phyloP scores from a whole-genome alignment of 2,888 invertebrate species.

The Sminthurides aquaticus region DNA sequence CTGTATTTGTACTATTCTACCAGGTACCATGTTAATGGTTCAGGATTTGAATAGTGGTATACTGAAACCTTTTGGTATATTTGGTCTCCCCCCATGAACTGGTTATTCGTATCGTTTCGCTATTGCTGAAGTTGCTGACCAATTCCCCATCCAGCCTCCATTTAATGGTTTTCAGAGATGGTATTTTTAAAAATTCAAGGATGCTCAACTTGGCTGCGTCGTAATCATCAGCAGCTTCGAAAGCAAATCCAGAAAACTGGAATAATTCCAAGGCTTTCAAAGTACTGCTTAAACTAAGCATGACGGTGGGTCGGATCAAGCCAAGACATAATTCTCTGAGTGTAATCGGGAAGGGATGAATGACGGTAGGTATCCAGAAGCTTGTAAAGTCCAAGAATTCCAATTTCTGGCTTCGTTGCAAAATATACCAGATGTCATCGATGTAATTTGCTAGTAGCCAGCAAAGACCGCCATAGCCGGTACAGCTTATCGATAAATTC shows the following conservation, averaged over 20 bases:
- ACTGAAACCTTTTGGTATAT: not conserved
- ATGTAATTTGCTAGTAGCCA: conserved; percentile 9
- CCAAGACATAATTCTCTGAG: conserved; percentile 1
- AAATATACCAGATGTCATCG: conserved; percentile 1
- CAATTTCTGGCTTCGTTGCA: not conserved
- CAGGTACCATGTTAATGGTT: too few relatives aligned
- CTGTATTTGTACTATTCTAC: too few relatives aligned
- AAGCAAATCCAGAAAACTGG: conserved; percentile 10
- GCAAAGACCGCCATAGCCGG: conserved; percentile 8
- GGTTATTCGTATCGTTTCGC: not conserved
- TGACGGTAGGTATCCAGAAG: conserved; percentile 8
- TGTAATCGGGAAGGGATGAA: conserved; percentile 2
- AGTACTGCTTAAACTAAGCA: not conserved
- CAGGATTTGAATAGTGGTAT: not conserved
- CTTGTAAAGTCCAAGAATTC: conserved; percentile 6
- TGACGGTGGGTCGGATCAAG: not conserved
- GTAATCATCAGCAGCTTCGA: not conserved
- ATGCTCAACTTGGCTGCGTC: not conserved
- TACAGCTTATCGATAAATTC: not conserved
- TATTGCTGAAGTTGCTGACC: not conserved
- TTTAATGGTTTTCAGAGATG: not conserved
- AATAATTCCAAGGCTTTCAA: not conserved
- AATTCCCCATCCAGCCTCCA: conserved; percentile 4
- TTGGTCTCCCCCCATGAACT: not conserved
- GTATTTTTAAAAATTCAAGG: not conserved